Evolutionary conservation across 2,113 vertebrate species (phyloP).

Genomic region (Cavia porcellus): DNA sequence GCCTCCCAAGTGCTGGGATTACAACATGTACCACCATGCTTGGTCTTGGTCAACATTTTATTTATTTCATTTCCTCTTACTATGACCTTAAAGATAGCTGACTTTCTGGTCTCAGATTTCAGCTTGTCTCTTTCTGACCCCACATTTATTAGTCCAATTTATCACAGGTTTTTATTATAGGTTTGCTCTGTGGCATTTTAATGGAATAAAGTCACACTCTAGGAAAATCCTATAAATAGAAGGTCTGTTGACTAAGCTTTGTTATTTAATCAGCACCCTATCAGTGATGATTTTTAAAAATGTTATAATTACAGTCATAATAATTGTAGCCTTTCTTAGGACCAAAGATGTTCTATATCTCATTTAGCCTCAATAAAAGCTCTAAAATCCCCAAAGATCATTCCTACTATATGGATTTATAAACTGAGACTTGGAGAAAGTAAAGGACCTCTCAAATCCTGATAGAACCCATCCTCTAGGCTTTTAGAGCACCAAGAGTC

Average conservation of each 20-base stretch:
- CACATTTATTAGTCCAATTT: background rate
- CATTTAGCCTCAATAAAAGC: background rate
- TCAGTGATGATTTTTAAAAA: conserved; percentile 13
- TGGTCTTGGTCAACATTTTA: background rate
- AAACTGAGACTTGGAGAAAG: conserved; percentile 25
- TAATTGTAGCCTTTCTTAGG: background rate
- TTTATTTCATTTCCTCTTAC: conserved; percentile 50
- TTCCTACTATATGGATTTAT: background rate
- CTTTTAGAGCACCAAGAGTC: background rate
- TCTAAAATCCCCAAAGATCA: background rate
- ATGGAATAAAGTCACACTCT: background rate
- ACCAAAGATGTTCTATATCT: conserved; percentile 20
- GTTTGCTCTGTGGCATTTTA: background rate
- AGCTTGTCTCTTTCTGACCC: background rate
- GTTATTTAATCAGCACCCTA: background rate
- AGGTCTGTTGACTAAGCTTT: conserved; percentile 3
- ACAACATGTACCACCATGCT: background rate
- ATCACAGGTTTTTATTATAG: background rate
- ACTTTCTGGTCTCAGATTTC: conserved; percentile 21
- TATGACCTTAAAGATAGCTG: background rate
- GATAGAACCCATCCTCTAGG: background rate
- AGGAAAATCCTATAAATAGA: conserved; percentile 9
- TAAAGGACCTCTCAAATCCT: background rate
- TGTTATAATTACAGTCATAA: conserved; percentile 1
- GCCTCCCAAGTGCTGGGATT: background rate